These are phyloP conservation scores for Uloborus plumipes DNA, from an alignment of 2,888 invertebrate genomes.

Conservation along the genomic window DNA sequence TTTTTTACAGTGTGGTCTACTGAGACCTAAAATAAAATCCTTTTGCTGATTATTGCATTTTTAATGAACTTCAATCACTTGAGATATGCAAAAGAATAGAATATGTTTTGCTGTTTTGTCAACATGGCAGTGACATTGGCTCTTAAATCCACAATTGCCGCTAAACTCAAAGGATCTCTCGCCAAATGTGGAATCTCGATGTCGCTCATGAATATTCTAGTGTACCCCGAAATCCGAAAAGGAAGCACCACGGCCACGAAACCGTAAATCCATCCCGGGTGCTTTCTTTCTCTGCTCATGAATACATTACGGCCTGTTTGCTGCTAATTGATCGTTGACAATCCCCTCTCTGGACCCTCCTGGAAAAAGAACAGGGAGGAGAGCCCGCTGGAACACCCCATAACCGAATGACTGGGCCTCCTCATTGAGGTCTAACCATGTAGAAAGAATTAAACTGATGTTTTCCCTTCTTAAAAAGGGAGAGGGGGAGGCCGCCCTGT, in stretches of 20 bases:
- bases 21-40: too few species aligned
- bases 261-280: slow-evolving; percentile 44
- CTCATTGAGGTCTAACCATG: slow-evolving; percentile 46
- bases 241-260: slow-evolving; percentile 31
- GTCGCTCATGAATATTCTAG: background rate
- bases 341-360: slow-evolving; percentile 16
- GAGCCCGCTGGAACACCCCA: slow-evolving; percentile 18
- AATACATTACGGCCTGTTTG: slow-evolving; percentile 57
- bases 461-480: slow-evolving; percentile 37
- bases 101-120: too few species aligned
- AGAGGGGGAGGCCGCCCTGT: too few species aligned
- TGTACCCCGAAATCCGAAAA: slow-evolving; percentile 35
- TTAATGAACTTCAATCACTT: too few species aligned
- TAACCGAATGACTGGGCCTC: slow-evolving; percentile 28
- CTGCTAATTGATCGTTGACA: slow-evolving; percentile 59
- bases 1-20: too few species aligned
- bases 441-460: slow-evolving; percentile 52
- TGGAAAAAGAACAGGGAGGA: slow-evolving; percentile 3
- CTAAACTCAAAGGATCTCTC: too few species aligned
- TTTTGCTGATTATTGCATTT: too few species aligned
- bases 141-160: too few species aligned
- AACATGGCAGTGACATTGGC: too few species aligned
- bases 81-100: too few species aligned
- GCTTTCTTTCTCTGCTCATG: slow-evolving; percentile 13
- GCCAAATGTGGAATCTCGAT: too few species aligned